Evolutionary conservation across 1,140 invertebrate species (phyloP), one percentile per base, ranked within the genome.

Genomic region (Drosophila novamexicana): DNA sequence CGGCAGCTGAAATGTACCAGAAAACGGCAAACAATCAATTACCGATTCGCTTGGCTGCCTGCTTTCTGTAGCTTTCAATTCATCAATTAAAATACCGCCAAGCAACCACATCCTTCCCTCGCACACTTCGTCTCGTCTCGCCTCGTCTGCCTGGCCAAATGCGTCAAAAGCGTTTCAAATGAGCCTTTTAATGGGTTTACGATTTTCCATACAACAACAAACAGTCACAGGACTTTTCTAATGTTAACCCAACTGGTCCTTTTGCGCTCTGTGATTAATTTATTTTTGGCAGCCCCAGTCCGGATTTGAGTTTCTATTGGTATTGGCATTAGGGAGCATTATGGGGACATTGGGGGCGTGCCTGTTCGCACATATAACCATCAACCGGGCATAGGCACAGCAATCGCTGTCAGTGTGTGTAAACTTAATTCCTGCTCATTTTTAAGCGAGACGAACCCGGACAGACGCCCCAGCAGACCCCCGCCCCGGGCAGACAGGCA

Each of bases 101-200:
- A 12, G 56, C 10, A 42, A 36, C 63, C 22, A 29, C 5, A 29
- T 29, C 22, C 22, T 3, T 3, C 4, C 22, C 3, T 5, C 22
- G 4, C 3, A 29, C 22, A 2, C 22, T 22, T 22, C 10, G n/a
- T 37, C 39, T 37, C 50, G 53, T 22, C 53, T 45, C 18, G 18
- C 1, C 18, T 18, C 18, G 52, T 29, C 40, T 39, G 47, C 29
- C n/a, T 10, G 44, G 36, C 56, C 29, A 77, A 84, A 81, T 81
- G 79, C 79, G 76, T 88, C 79, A 71, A 86, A 86, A 86, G 83
- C 83, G 83, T 74, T 77, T 77, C 64, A 88, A 86, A 86, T 86
- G 83, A 86, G 83, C 83, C 83, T 82, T 86, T 83, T 88, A 86
- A 86, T 86, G 83, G 79, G 73, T 88, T 86, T 82, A 82, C 83